These are phyloP conservation scores for Sphinx pinastri DNA, from an alignment of 2,888 invertebrate species.

Conservation along the genomic window DNA sequence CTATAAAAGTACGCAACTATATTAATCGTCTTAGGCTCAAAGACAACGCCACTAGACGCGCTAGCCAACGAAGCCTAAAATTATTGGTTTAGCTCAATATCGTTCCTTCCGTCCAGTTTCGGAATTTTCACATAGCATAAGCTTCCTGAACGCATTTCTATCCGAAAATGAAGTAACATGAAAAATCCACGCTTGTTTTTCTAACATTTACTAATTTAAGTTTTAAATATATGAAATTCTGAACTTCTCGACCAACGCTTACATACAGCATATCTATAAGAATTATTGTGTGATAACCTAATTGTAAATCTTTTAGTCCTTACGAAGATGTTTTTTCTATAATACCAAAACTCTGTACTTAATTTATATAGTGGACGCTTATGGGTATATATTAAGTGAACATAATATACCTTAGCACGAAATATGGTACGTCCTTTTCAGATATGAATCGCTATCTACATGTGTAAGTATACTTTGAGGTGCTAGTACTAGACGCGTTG, in stretches of 20 bases:
- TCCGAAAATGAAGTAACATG: constrained; percentile 36
- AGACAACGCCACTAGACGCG: constrained; percentile 55
- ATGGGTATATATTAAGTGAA: constrained; percentile 42
- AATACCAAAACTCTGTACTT: constrained; percentile 79
- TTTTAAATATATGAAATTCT: constrained; percentile 51
- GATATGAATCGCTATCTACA: constrained; percentile 26
- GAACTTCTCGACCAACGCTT: constrained; percentile 80
- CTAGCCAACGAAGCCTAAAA: constrained; percentile 45
- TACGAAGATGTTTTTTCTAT: constrained; percentile 52
- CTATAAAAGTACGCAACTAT: background rate
- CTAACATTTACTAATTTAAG: constrained; percentile 28
- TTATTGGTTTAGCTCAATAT: constrained; percentile 69
- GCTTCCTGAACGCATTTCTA: constrained; percentile 64
- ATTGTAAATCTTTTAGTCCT: constrained; percentile 77
- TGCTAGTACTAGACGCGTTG: constrained; percentile 21
- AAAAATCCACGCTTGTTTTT: constrained; percentile 30
- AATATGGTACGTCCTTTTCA: constrained; percentile 19
- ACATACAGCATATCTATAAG: constrained; percentile 79
- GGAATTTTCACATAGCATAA: constrained; percentile 73
- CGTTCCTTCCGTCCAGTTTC: constrained; percentile 79
- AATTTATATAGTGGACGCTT: constrained; percentile 72
- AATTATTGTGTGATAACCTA: constrained; percentile 81
- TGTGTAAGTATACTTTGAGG: constrained; percentile 20
- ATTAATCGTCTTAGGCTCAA: background rate
- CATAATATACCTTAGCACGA: constrained; percentile 20